Evolutionary conservation across 2,797 vertebrate species (phyloP).

Genomic region (Columba guinea): DNA sequence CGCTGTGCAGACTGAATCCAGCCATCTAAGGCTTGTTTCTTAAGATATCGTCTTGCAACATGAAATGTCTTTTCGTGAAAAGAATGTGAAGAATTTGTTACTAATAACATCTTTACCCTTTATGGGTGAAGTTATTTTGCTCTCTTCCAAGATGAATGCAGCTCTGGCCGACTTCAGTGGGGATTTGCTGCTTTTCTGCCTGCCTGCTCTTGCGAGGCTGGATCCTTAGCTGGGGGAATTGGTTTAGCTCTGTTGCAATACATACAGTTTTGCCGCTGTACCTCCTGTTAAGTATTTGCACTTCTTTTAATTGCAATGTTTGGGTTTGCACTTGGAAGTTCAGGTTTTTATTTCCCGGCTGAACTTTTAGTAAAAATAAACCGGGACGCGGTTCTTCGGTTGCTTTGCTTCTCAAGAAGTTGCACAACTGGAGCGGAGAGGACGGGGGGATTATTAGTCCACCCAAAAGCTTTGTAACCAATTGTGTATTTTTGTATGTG

Average conservation of each 20-base stretch:
- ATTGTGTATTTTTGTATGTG: background rate
- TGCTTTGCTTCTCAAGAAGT: background rate
- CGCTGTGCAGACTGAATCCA: background rate
- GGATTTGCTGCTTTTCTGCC: background rate
- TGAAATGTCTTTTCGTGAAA: background rate
- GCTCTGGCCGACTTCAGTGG: background rate
- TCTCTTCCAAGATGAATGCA: background rate
- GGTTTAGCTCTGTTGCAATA: background rate
- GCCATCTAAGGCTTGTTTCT: slow-evolving; percentile 45
- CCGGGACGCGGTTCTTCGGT: background rate
- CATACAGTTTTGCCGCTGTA: background rate
- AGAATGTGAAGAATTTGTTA: slow-evolving; percentile 53
- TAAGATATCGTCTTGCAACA: background rate
- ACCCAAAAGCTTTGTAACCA: background rate
- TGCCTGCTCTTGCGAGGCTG: background rate
- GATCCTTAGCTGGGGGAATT: background rate
- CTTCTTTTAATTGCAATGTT: background rate
- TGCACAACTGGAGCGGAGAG: background rate
- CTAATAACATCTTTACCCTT: slow-evolving; percentile 20
- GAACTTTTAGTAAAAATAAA: background rate
- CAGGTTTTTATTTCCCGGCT: background rate
- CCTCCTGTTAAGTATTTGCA: background rate
- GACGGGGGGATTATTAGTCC: background rate
- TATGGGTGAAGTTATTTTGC: slow-evolving; percentile 47
- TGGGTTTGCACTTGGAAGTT: background rate